Percentiles rank a stretch among this genome's conserved stretches.
Conservation (phyloP, 2,888 invertebrate genomes). For the Drosophila stalkeri region DNA sequence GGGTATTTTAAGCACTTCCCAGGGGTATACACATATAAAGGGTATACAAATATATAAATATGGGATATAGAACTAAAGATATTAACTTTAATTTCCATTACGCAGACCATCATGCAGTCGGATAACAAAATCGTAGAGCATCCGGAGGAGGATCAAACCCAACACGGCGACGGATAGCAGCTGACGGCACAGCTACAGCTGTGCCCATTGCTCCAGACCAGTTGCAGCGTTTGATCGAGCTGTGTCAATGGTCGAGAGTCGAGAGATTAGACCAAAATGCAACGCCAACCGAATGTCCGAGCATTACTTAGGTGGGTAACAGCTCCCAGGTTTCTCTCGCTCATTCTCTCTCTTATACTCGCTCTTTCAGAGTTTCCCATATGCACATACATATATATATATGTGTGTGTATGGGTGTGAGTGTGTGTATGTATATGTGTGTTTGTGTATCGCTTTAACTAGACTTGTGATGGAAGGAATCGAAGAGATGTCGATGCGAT, state of each 20-base stretch:
- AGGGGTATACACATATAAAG: neutral
- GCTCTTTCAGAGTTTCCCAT: conserved; percentile 9
- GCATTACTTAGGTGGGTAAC: conserved; percentile 10
- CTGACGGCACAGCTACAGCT: conserved; percentile 27
- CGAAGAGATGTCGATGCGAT: neutral
- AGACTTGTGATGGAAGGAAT: neutral
- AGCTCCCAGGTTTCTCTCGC: neutral
- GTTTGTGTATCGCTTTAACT: neutral
- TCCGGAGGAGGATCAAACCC: conserved; percentile 79
- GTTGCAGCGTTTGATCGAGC: conserved; percentile 18
- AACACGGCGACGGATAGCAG: conserved; percentile 76
- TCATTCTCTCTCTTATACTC: neutral
- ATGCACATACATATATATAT: neutral
- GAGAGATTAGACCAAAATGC: neutral
- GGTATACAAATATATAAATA: neutral
- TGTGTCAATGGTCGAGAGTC: neutral
- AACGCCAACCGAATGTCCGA: neutral
- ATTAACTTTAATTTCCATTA: neutral
- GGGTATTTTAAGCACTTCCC: neutral
- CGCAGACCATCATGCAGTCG: conserved; percentile 9
- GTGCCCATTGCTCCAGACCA: conserved; percentile 23
- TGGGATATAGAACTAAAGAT: neutral
- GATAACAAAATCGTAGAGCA: conserved; percentile 49
- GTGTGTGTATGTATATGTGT: neutral
- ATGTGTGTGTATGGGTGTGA: neutral